Evolutionary conservation across 1,140 invertebrate genomes (phyloP), one percentile per base, ranked within the genome.

Genomic region (Chironomus tepperi): DNA sequence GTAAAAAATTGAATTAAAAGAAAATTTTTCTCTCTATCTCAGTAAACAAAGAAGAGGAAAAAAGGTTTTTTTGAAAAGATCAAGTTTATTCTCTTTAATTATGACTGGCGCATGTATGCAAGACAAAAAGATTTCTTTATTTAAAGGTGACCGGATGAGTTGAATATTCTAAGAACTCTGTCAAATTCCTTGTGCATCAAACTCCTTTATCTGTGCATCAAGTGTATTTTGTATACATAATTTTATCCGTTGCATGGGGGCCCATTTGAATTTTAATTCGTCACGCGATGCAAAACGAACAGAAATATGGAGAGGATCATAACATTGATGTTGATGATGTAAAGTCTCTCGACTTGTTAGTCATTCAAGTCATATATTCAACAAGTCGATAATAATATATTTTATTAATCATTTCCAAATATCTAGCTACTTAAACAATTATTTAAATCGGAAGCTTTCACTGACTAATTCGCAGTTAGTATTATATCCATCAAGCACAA

Each of bases 121-220:
- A 34, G 24, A 34, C 24, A 34, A 34, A 57, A 57, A n/a, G n/a
- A 57, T 57, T 57, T 57, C 47, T 57, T 57, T n/a, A 57, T 57
- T 57, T 57, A 57, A 57, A 57, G 47, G 47, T 57, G 47, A 57
- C 47, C 47, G 47, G n/a, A 57, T 57, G 47, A 57, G n/a, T 57
- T 57, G 12, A 57, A 57, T 0, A 15, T 57, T 57, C n/a, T 57
- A 57, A 10, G 43, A 47, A 47, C 43, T 34, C 24, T 34, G 24
- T 34, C 24, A 34, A 47, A 15, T 57, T 57, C 47, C n/a, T 57
- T 15, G 47, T 57, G 47, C 47, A 57, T 57, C 24, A 34, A 34
- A 34, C 24, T 34, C 24, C 24, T 34, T 34, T 34, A 34, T 34
- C 24, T 34, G 24, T 34, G 24, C 24, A 34, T 34, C 24, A 34